Percentiles rank a stretch among this genome's conserved stretches.
phyloP scores from a whole-genome alignment of 2,113 vertebrate species.

The Agapornis roseicollis region DNA sequence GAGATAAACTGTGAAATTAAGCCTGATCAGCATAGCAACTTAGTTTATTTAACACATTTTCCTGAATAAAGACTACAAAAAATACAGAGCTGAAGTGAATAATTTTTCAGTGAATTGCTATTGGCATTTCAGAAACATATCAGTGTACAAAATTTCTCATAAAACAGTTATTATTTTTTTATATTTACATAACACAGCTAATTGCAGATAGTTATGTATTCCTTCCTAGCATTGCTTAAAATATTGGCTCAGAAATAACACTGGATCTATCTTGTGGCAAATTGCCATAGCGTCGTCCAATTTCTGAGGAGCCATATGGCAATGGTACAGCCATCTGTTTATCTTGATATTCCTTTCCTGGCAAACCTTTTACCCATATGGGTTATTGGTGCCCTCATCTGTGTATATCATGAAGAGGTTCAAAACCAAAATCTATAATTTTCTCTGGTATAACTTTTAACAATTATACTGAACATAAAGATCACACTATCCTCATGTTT shows the following conservation, averaged over 20 bases:
- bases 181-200: slow-evolving; percentile 53
- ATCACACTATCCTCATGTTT: slow-evolving; percentile 51
- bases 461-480: slow-evolving; percentile 61
- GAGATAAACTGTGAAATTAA: slow-evolving; percentile 51
- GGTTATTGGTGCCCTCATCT: slow-evolving; percentile 73
- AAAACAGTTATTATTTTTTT: slow-evolving; percentile 9
- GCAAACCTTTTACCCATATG: slow-evolving; percentile 76
- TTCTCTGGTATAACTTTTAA: slow-evolving; percentile 51
- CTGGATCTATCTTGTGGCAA: slow-evolving; percentile 69
- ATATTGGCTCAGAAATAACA: slow-evolving; percentile 53
- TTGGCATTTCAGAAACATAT: background rate
- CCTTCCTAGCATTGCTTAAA: slow-evolving; percentile 56
- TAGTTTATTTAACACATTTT: slow-evolving; percentile 35
- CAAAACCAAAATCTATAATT: slow-evolving; percentile 50
- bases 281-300: slow-evolving; percentile 45
- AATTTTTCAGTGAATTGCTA: slow-evolving; percentile 6
- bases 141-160: background rate
- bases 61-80: background rate
- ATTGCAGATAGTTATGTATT: slow-evolving; percentile 46
- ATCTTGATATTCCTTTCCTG: slow-evolving; percentile 72
- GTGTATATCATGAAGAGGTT: slow-evolving; percentile 62
- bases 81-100: background rate
- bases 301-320: slow-evolving; percentile 74
- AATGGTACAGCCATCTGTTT: slow-evolving; percentile 75
- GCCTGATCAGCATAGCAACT: background rate